Base-by-base conservation (phyloP, 2,888 invertebrate species). In the Elmis aenea region DNA sequence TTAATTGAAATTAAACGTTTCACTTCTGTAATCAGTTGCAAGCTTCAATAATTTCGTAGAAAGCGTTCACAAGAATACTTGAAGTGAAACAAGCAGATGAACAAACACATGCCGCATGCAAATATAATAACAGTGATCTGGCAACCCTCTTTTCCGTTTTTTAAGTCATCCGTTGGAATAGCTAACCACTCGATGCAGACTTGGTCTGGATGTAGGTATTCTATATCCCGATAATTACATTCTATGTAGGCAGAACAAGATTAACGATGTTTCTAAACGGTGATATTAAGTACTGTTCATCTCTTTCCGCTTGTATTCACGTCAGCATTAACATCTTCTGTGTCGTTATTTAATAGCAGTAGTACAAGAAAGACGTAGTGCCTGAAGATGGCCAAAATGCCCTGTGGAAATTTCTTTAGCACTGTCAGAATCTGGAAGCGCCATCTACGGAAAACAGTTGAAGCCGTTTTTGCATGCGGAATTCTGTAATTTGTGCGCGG, bases 181-280 rank as follows among this genome's bases (percentile, higher is more conserved):
- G 18, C 18, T 6, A 18, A 6, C 5, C 8, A 18, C 5, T 6
- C 18, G 18, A 18, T 18, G 18, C 18, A 33, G 33, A 39, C 33
- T 39, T 38, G 25, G 42, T 42, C 38, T 37, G 33, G 33, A 43
- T 43, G 39, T 43, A 39, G 39, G 51, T 55, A 57, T 55, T 57
- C 55, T 59, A 59, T 59, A 60, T 55, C 51, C 58, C 58, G 59
- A 66, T 67, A 67, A 67, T 67, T 67, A 67, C 66, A 66, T 67
- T 67, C 65, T 65, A 58, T 62, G 63, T 60, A 64, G 66, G 62
- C 65, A 64, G 52, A 50, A 59, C 57, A 68, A 68, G 68, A 68
- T 68, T 68, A 68, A 68, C 66, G 68, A 68, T 67, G 61, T 59
- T 58, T 53, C 57, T 54, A 56, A 62, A 59, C 61, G 61, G 61